Percentiles rank a stretch among this genome's conserved stretches.
These are phyloP conservation scores for Crossaster papposus DNA, from an alignment of 53 echinoderm and acorn worm genomes.

Conservation along the genomic window DNA sequence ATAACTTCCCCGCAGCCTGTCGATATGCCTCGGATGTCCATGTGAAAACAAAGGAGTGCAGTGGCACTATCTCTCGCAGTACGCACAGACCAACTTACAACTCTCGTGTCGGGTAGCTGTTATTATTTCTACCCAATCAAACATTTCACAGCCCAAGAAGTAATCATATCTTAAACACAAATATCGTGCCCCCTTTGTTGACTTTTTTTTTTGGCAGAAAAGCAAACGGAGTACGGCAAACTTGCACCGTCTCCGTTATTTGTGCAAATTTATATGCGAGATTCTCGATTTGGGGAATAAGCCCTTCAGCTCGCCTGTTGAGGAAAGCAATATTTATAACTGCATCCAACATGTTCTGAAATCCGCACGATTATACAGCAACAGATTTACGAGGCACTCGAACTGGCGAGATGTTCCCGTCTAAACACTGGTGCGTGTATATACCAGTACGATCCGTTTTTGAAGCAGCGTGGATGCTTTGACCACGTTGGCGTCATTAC, in stretches of 20 bases:
- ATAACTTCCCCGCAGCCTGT: background rate
- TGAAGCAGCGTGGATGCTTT: background rate
- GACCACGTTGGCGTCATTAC: background rate
- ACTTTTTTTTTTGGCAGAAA: background rate
- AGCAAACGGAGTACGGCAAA: background rate
- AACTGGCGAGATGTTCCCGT: background rate
- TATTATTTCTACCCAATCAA: slow-evolving; percentile 1
- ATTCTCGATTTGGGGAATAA: background rate
- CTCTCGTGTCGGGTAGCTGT: background rate
- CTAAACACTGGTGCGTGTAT: background rate
- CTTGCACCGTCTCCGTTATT: background rate
- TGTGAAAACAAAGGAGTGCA: background rate
- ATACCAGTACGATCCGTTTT: no score
- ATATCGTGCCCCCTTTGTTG: background rate
- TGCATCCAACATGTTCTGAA: background rate
- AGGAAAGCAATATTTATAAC: background rate
- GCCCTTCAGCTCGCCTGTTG: background rate
- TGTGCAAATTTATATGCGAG: background rate
- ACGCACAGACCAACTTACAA: background rate
- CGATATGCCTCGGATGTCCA: background rate
- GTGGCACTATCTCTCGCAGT: background rate
- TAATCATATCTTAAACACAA: slow-evolving; percentile 10
- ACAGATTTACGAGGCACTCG: background rate
- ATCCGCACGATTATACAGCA: background rate
- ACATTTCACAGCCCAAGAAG: slow-evolving; percentile 7